Evolutionary conservation across 2,888 invertebrate genomes (phyloP).

Genomic region (Fabriciana adippe): DNA sequence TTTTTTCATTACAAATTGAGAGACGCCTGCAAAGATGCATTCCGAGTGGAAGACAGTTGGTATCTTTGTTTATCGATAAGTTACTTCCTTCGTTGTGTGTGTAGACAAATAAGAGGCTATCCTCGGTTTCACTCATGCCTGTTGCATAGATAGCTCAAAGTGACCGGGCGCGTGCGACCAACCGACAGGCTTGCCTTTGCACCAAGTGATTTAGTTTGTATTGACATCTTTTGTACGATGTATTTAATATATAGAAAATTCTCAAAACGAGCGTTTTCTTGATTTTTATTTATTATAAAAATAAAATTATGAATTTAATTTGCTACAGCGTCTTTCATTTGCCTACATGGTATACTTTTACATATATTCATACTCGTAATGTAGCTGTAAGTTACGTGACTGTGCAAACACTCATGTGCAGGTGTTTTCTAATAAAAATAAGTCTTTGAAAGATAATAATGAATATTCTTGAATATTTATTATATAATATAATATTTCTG

Average conservation of each 20-base stretch:
- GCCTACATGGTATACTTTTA: not conserved
- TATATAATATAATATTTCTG: too few relatives aligned
- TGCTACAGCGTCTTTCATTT: conserved; percentile 58
- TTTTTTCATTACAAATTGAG: conserved; percentile 65
- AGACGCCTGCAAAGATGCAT: conserved; percentile 71
- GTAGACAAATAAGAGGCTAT: conserved; percentile 73
- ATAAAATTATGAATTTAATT: conserved; percentile 82
- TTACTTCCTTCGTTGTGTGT: conserved; percentile 72
- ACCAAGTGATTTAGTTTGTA: conserved; percentile 83
- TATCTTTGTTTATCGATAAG: conserved; percentile 68
- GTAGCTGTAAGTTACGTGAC: too few relatives aligned
- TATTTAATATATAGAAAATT: conserved; percentile 79
- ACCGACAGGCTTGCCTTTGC: conserved; percentile 82
- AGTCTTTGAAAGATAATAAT: too few relatives aligned
- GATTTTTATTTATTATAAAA: conserved; percentile 82
- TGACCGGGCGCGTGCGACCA: conserved; percentile 54
- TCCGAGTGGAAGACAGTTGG: conserved; percentile 67
- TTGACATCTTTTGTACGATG: conserved; percentile 82
- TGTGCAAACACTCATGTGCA: too few relatives aligned
- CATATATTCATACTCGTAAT: not conserved
- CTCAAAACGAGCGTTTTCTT: conserved; percentile 78
- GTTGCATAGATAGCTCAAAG: conserved; percentile 64
- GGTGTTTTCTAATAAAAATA: too few relatives aligned
- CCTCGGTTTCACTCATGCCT: conserved; percentile 75
- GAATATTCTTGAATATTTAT: too few relatives aligned